Evolutionary conservation across 2,888 invertebrate species (phyloP).

Genomic region (Tetramorium bicarinatum): DNA sequence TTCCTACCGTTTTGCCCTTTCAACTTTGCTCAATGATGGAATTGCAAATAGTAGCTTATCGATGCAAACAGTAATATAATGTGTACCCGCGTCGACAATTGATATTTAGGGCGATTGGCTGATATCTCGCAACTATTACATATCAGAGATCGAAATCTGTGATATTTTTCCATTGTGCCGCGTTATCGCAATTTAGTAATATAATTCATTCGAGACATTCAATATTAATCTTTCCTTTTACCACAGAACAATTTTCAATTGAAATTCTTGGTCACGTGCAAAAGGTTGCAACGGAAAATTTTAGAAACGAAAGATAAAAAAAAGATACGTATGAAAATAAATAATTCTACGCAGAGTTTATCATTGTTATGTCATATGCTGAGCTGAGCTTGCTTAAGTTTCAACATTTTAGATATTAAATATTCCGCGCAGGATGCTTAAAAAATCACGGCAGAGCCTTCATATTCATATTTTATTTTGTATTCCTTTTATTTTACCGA

Average conservation of each 20-base stretch:
- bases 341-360: constrained; percentile 10
- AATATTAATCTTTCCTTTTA: not conserved
- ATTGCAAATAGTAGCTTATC: constrained; percentile 12
- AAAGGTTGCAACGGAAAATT: not conserved
- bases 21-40: not conserved
- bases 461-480: not conserved
- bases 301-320: not conserved
- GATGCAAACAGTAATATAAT: not conserved
- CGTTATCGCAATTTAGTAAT: constrained; percentile 5
- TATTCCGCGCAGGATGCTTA: not conserved
- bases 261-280: not conserved
- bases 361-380: not conserved
- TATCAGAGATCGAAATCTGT: constrained; percentile 19
- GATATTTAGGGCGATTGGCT: constrained; percentile 26
- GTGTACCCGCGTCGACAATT: constrained; percentile 26
- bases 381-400: not conserved
- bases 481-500: not conserved
- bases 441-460: constrained; percentile 5
- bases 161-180: constrained; percentile 1
- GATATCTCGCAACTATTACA: not conserved
- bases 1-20: not conserved
- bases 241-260: not conserved
- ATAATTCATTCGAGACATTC: not conserved
- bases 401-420: constrained; percentile 2
- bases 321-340: not conserved